Evolutionary conservation across 2,113 vertebrate genomes (phyloP).

Genomic region (Anarrhichthys ocellatus): DNA sequence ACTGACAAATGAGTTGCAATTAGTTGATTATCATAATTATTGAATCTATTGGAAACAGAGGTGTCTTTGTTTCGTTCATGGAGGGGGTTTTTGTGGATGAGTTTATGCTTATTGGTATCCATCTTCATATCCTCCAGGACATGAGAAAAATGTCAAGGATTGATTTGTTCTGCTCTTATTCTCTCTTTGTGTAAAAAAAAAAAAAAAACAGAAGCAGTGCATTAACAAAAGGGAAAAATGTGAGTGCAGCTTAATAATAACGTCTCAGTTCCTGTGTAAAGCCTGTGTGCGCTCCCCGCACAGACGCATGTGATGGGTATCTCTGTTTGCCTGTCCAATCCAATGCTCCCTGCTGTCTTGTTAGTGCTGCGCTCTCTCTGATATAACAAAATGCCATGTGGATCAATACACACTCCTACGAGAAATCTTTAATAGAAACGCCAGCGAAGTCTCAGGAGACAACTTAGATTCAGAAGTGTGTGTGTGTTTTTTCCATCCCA

Average conservation of each 20-base stretch:
- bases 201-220: background rate
- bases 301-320: conserved; percentile 9
- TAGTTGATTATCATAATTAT: background rate
- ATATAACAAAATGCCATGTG: conserved; percentile 42
- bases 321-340: conserved; percentile 17
- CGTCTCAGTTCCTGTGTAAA: background rate
- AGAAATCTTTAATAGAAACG: conserved; percentile 31
- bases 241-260: background rate
- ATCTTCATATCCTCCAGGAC: background rate
- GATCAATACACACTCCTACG: conserved; percentile 52
- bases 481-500: conserved; percentile 11
- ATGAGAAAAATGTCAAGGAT: background rate
- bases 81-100: background rate
- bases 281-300: background rate
- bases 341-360: conserved; percentile 39
- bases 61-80: background rate
- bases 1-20: background rate
- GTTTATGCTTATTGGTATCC: background rate
- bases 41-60: background rate
- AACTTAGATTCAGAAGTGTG: background rate
- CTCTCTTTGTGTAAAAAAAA: background rate
- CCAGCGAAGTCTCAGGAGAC: background rate
- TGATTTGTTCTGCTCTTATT: background rate
- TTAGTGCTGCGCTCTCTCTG: conserved; percentile 37
- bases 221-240: background rate